phyloP scores from a whole-genome alignment of 2,113 vertebrate genomes.

The Corydoras sp. region DNA sequence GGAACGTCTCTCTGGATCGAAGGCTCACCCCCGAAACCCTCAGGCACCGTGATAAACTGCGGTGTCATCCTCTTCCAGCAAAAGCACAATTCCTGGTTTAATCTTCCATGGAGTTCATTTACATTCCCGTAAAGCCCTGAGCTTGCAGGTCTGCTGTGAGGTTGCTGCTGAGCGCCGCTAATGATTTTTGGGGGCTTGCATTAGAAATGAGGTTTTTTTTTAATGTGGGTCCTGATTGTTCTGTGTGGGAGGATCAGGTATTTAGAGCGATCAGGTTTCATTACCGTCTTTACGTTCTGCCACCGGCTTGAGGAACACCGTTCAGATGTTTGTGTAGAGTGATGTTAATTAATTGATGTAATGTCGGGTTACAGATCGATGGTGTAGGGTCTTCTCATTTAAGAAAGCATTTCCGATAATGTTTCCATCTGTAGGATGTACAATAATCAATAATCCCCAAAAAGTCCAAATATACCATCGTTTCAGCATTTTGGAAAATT shows the following conservation, averaged over 20 bases:
- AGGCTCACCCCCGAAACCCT: neutral
- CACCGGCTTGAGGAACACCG: too few relatives aligned
- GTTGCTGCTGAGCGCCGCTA: conserved; percentile 12
- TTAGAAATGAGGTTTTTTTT: neutral
- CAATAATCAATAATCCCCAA: too few relatives aligned
- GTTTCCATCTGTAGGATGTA: too few relatives aligned
- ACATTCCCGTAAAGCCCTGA: conserved; percentile 32
- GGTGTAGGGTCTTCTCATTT: too few relatives aligned
- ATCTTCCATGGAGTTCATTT: conserved; percentile 23
- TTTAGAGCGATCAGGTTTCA: too few relatives aligned
- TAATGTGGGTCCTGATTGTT: neutral
- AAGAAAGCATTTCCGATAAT: too few relatives aligned
- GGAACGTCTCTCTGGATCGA: neutral
- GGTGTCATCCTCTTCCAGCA: conserved; percentile 1
- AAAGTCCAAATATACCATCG: too few relatives aligned
- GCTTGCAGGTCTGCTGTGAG: conserved; percentile 23
- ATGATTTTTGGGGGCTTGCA: neutral
- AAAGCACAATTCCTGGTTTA: conserved; percentile 27
- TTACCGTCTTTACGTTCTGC: too few relatives aligned
- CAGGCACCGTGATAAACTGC: neutral
- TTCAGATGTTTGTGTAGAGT: too few relatives aligned
- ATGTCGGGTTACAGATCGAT: too few relatives aligned
- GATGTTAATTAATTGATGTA: too few relatives aligned
- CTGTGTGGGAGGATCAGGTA: neutral
- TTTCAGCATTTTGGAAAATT: too few relatives aligned